Evolutionary conservation across 64 coral and sea anemone genomes (phyloP).

Genomic region (Orbicella faveolata): DNA sequence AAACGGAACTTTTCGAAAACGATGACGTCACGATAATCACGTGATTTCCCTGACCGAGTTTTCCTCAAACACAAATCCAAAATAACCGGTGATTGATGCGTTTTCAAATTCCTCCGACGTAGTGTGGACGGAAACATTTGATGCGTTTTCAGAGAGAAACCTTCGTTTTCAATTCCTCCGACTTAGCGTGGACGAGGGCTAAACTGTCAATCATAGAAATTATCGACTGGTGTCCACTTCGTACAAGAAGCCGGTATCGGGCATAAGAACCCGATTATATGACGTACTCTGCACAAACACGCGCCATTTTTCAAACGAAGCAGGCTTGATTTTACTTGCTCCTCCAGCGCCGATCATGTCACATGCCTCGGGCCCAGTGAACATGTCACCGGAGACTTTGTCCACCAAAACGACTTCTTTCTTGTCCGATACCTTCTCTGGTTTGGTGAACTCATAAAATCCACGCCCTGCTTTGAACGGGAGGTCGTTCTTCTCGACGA

Average conservation of each 20-base stretch:
- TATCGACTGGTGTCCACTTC: conserved; percentile 87
- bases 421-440: conserved; percentile 97
- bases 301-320: conserved; percentile 86
- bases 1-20: too few species aligned
- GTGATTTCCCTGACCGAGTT: too few species aligned
- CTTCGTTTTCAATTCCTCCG: too few species aligned
- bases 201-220: not conserved
- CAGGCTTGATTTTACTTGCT: conserved; percentile 62
- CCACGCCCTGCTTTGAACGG: conserved; percentile 91
- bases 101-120: too few species aligned
- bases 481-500: conserved; percentile 84
- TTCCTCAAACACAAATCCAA: too few species aligned
- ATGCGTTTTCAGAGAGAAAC: not conserved
- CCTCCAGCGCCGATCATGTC: conserved; percentile 92
- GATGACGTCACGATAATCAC: too few species aligned
- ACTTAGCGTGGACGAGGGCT: not conserved
- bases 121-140: too few species aligned
- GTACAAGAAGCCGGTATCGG: conserved; percentile 86
- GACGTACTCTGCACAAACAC: conserved; percentile 98
- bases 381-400: conserved; percentile 93
- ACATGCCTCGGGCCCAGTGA: conserved; percentile 79
- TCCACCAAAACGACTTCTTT: conserved; percentile 94
- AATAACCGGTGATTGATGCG: too few species aligned
- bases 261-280: conserved; percentile 96
- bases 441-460: conserved; percentile 98